phyloP scores from a whole-genome alignment of 23 tunicate species.

The Ascidia mentula region DNA sequence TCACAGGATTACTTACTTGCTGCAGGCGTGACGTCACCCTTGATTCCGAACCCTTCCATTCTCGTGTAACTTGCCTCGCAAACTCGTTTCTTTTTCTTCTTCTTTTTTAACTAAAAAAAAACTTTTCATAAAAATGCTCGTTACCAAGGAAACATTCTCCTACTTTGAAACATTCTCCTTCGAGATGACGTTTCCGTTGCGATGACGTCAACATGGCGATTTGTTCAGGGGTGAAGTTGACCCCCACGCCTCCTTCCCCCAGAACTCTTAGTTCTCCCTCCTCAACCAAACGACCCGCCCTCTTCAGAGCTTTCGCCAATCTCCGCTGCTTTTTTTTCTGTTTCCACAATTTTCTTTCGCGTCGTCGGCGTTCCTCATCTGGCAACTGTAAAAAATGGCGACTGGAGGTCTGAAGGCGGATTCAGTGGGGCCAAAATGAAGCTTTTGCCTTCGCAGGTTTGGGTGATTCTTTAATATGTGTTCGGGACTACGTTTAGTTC shows the following conservation, averaged over 20 bases:
- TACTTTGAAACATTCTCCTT: conserved; percentile 37
- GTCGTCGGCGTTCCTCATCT: neutral
- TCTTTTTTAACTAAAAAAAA: conserved; percentile 28
- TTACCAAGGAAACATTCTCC: neutral
- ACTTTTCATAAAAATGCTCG: too few relatives aligned
- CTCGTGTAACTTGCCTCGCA: conserved; percentile 39
- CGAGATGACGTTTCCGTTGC: conserved; percentile 15
- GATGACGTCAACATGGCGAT: conserved; percentile 50
- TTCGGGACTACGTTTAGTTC: too few relatives aligned
- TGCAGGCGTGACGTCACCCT: conserved; percentile 9
- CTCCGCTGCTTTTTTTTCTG: conserved; percentile 25
- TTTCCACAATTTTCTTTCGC: conserved; percentile 31
- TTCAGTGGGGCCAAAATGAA: too few relatives aligned
- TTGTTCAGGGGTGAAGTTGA: conserved; percentile 40
- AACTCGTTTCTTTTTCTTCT: conserved; percentile 26
- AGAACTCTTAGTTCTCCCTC: conserved; percentile 20
- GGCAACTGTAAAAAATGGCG: neutral
- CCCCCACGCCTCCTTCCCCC: conserved; percentile 20
- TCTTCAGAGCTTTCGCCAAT: conserved; percentile 30
- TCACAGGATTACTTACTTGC: neutral
- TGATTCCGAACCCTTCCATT: conserved; percentile 66
- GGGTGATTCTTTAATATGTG: too few relatives aligned
- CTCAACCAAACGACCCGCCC: conserved; percentile 32
- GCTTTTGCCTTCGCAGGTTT: too few relatives aligned
- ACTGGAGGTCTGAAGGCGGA: too few relatives aligned